Base-by-base conservation (phyloP, 2,113 vertebrate species). In the Psilopsiagon aurifrons region DNA sequence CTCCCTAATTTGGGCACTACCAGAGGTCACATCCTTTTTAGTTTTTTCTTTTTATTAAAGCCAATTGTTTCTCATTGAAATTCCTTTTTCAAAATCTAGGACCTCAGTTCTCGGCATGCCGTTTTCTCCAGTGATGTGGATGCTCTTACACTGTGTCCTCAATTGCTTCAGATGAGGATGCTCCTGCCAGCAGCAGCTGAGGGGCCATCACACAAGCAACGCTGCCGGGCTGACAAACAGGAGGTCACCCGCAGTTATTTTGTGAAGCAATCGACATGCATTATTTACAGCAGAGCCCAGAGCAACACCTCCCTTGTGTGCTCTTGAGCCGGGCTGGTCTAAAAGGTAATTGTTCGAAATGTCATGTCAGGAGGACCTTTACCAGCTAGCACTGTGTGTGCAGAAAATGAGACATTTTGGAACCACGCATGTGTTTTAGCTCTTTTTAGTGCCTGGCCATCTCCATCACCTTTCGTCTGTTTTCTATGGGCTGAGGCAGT, bases 311-410 rank as follows among this genome's bases (percentile, higher is more conserved):
- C 68, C 85, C 83, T 57, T 64, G 68, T 75, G 88, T 86, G 80
- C 60, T 78, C 85, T 86, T 41, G 52, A 96, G 66, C 35, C 0
- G 0, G 28, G 31, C 60, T 93, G 44, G 35, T 81, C 77, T 90
- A 86, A 95, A 92, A 86, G 60, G 55, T 55, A 71, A 68, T 88
- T 81, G 92, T 94, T 86, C 84, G 86, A 94, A 95, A 92, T 93
- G 90, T 73, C 90, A 57, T 2, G 33, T 81, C 83, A 83, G 80
- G 33, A 90, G 57, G 33, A 88, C 77, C 60, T 94, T 86, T 81
- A 71, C 51, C 69, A 67, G 46, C 20, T 70, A 86, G 51, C 2
- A 1, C 83, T 59, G 13, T 33, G 41, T 66, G 33, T 3, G 4
- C 33, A 59, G n/a, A 59, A 75, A 83, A 77, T 46, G 17, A 77